A percentile compares a stretch with the other conserved stretches of the same genome.
These are phyloP conservation scores for Macropodus opercularis DNA, from an alignment of 2,797 vertebrate species.

Conservation along the genomic window DNA sequence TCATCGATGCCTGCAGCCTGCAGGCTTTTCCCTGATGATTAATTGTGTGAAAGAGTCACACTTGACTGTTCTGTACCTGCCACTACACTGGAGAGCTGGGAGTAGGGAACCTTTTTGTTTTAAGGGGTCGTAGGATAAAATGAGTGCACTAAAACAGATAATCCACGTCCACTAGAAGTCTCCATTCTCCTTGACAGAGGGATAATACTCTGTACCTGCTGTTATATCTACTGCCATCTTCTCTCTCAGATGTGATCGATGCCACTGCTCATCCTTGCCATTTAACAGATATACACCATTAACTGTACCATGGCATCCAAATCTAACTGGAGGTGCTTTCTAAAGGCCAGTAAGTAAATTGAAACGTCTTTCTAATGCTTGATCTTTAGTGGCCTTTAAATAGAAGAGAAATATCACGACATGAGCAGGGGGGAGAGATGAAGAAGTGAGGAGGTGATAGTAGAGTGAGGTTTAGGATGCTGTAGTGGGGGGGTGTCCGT, in stretches of 20 bases:
- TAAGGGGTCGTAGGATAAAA: constrained; percentile 27
- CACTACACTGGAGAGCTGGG: constrained; percentile 1
- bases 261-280: constrained; percentile 66
- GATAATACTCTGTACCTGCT: constrained; percentile 68
- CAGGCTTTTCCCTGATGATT: constrained; percentile 41
- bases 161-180: constrained; percentile 62
- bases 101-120: constrained; percentile 55
- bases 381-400: constrained; percentile 77
- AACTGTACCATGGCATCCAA: constrained; percentile 68
- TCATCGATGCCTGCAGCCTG: constrained; percentile 47
- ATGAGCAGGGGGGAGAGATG: constrained; percentile 26
- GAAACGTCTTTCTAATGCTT: constrained; percentile 75
- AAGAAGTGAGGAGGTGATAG: constrained; percentile 28
- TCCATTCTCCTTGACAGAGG: constrained; percentile 64
- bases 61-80: constrained; percentile 41
- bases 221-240: constrained; percentile 68
- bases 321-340: constrained; percentile 69
- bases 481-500: constrained; percentile 1
- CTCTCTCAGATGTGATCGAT: constrained; percentile 66
- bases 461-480: constrained; percentile 4
- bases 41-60: constrained; percentile 51
- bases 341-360: constrained; percentile 78
- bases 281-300: constrained; percentile 78
- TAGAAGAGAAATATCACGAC: constrained; percentile 65
- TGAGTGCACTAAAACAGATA: constrained; percentile 55